A percentile compares a stretch with the other conserved stretches of the same genome.
Conservation (phyloP, 2,797 vertebrate genomes). For the Catamblyrhynchus diadema region DNA sequence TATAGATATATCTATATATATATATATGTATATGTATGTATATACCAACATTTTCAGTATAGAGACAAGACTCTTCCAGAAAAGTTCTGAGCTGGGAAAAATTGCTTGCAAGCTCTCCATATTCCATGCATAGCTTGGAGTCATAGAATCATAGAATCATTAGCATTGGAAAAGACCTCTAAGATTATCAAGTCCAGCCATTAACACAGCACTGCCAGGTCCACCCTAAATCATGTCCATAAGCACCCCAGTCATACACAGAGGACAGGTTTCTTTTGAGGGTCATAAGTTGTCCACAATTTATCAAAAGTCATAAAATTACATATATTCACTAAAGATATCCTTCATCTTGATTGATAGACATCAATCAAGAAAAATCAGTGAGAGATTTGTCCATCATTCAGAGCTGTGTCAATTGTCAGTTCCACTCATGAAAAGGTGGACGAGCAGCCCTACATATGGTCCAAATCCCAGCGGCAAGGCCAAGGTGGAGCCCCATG, state of each 20-base stretch:
- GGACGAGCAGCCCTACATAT: fast-evolving
- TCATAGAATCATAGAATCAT: background rate
- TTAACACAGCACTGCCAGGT: background rate
- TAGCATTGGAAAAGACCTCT: background rate
- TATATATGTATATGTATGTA: too few species aligned
- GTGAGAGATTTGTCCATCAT: background rate
- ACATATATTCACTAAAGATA: background rate
- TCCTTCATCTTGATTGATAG: background rate
- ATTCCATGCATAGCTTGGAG: background rate
- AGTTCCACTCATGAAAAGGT: background rate
- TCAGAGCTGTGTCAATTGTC: background rate
- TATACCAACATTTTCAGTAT: background rate
- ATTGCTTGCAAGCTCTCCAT: background rate
- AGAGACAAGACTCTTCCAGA: background rate
- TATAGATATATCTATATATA: too few species aligned
- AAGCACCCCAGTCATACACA: background rate
- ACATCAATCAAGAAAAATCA: background rate
- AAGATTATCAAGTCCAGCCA: fast-evolving
- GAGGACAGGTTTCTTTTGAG: background rate
- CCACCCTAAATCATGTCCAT: background rate
- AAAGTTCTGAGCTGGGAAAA: background rate
- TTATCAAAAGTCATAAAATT: background rate
- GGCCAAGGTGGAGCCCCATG: background rate
- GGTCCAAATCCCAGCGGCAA: background rate
- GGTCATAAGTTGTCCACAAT: background rate